A percentile compares a stretch with the other conserved stretches of the same genome.
Evolutionary conservation across 1,140 invertebrate genomes (phyloP).

Genomic region (Lamellibrachia luymesi): DNA sequence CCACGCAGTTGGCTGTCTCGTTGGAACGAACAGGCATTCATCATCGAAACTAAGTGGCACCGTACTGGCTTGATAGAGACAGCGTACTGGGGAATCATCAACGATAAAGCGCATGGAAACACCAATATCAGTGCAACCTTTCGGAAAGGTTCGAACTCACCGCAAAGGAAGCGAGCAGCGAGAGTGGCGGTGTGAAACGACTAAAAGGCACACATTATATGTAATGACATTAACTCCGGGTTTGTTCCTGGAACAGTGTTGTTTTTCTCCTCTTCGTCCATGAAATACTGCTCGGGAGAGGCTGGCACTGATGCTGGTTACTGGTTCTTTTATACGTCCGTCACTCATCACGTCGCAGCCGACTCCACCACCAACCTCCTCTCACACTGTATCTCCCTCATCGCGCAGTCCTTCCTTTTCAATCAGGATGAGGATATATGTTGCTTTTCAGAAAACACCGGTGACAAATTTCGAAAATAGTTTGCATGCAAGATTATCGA

Average conservation of each 20-base stretch:
- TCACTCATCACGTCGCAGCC: too few species aligned
- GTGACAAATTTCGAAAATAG: too few species aligned
- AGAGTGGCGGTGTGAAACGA: background rate
- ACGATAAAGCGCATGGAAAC: background rate
- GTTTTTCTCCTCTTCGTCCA: background rate
- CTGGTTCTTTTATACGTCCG: too few species aligned
- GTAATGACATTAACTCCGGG: background rate
- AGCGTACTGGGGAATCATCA: background rate
- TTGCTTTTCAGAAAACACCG: too few species aligned
- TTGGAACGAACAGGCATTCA: background rate
- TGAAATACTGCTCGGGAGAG: too few species aligned
- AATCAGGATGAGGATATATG: too few species aligned
- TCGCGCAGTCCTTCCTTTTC: too few species aligned
- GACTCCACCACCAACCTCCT: too few species aligned
- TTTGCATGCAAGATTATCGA: too few species aligned
- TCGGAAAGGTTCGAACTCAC: background rate
- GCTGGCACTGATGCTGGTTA: too few species aligned
- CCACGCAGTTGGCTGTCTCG: background rate
- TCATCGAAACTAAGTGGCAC: background rate
- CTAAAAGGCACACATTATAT: background rate
- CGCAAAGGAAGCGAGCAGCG: background rate
- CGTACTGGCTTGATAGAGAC: background rate
- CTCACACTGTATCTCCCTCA: too few species aligned
- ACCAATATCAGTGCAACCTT: background rate
- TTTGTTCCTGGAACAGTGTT: background rate